A percentile compares a stretch with the other conserved stretches of the same genome.
These are phyloP conservation scores for Drosophila malerkotliana DNA, from an alignment of 1,140 invertebrate species.

Conservation along the genomic window DNA sequence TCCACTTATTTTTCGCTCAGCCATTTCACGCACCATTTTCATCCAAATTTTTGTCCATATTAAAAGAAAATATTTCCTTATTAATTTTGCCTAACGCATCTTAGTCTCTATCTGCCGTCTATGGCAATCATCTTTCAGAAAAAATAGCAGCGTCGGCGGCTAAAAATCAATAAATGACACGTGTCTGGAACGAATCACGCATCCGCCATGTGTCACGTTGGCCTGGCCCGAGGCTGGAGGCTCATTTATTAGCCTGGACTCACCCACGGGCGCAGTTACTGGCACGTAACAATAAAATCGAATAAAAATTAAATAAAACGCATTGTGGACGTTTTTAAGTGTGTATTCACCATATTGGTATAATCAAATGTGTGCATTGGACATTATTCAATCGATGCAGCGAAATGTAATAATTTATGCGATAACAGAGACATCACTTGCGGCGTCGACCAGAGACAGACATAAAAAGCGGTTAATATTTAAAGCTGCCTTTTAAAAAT, in stretches of 20 bases:
- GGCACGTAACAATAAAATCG: constrained; percentile 23
- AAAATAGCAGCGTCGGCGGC: constrained; percentile 17
- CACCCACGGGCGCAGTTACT: constrained; percentile 20
- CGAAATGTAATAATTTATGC: constrained; percentile 50
- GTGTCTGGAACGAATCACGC: constrained; percentile 39
- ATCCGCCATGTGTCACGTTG: constrained; percentile 41
- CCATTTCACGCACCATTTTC: constrained; percentile 23
- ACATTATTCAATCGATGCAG: constrained; percentile 45
- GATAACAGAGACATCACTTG: constrained; percentile 31
- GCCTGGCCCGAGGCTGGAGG: constrained; percentile 11
- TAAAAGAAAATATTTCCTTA: constrained; percentile 26
- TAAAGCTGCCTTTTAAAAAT: not conserved
- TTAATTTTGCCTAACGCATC: constrained; percentile 44
- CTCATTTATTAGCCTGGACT: constrained; percentile 47
- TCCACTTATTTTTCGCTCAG: constrained; percentile 17
- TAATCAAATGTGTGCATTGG: constrained; percentile 52
- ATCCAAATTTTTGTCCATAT: constrained; percentile 20
- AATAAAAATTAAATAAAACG: constrained; percentile 53
- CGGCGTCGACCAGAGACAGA: not conserved
- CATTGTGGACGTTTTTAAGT: constrained; percentile 42
- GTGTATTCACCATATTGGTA: constrained; percentile 46
- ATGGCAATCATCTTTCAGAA: constrained; percentile 20
- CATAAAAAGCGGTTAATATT: constrained; percentile 6
- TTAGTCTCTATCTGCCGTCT: constrained; percentile 14
- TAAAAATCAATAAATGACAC: constrained; percentile 57